phyloP scores from a whole-genome alignment of 2,888 invertebrate genomes.

The Leistus spinibarbis region DNA sequence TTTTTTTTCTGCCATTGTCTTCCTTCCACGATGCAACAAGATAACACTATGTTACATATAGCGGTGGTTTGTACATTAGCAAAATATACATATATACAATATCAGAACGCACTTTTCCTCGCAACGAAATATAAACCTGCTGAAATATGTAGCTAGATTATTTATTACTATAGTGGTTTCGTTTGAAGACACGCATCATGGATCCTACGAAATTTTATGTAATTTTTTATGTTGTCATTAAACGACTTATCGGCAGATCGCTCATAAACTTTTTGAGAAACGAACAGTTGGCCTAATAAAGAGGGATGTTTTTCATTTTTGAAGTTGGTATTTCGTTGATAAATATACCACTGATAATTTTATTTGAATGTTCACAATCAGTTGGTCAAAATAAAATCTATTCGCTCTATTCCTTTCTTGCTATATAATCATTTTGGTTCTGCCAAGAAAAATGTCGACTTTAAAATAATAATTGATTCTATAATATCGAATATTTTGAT shows the following conservation, averaged over 20 bases:
- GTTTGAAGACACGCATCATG: neutral
- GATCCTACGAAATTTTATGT: neutral
- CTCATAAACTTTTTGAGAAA: neutral
- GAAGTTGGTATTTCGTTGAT: neutral
- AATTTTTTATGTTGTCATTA: neutral
- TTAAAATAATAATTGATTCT: no score
- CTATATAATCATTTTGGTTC: no score
- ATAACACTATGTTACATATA: constrained; percentile 7
- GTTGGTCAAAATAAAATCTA: no score
- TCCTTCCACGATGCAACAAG: constrained; percentile 17
- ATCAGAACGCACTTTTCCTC: neutral
- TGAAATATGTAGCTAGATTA: neutral
- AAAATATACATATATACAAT: neutral
- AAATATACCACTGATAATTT: neutral
- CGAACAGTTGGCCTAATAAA: neutral
- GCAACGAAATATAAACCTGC: neutral
- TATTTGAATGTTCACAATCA: no score
- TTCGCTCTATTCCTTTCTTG: no score
- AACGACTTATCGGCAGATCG: neutral
- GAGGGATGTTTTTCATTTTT: neutral
- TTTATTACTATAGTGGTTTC: neutral
- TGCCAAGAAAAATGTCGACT: no score
- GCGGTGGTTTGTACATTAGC: neutral
- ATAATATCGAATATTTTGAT: no score
- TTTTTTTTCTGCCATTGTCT: constrained; percentile 31